Percentiles rank a stretch among this genome's conserved stretches.
phyloP scores from a whole-genome alignment of 2,113 vertebrate species.

The Gracilinanus agilis region DNA sequence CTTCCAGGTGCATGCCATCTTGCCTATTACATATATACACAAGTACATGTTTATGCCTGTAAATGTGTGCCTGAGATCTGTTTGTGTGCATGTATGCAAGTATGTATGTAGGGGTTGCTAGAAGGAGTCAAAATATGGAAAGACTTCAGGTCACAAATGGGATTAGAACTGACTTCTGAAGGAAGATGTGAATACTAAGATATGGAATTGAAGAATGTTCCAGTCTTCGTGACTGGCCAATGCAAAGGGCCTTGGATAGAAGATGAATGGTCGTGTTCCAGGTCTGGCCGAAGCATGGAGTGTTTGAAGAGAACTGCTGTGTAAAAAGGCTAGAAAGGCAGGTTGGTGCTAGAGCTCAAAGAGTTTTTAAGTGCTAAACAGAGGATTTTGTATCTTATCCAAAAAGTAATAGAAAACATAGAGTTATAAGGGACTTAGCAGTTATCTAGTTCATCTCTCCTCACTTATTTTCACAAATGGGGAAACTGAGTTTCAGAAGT shows the following conservation, averaged over 20 bases:
- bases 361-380: too few relatives aligned
- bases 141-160: background rate
- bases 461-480: too few relatives aligned
- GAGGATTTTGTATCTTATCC: too few relatives aligned
- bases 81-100: background rate
- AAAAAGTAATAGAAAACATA: background rate
- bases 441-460: too few relatives aligned
- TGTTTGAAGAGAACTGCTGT: background rate
- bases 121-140: background rate
- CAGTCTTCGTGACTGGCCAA: too few relatives aligned
- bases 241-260: too few relatives aligned
- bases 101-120: background rate
- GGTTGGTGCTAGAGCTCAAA: too few relatives aligned
- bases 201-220: background rate
- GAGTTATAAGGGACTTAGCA: too few relatives aligned
- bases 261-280: background rate
- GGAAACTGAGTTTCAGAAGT: too few relatives aligned
- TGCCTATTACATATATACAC: too few relatives aligned
- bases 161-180: background rate
- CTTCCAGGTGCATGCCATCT: too few relatives aligned
- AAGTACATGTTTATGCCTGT: background rate
- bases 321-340: background rate
- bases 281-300: background rate
- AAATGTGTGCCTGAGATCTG: background rate
- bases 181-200: background rate